Percentiles rank a stretch among this genome's conserved stretches.
phyloP scores from a whole-genome alignment of 1,140 invertebrate species.

The honey bee (Apis mellifera) region Amel_HAv3.1 CM009942.2:6205001-6205500 shows the following conservation, averaged over 20 bases:
- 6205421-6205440: background rate
- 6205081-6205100: too few species aligned
- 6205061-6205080: too few species aligned
- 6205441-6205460: background rate
- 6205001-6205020: too few species aligned
- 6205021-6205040: too few species aligned
- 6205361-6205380: constrained; percentile 28
- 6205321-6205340: constrained; percentile 7
- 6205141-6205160: too few species aligned
- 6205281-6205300: background rate
- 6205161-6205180: too few species aligned
- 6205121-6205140: too few species aligned
- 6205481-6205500: background rate
- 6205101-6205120: too few species aligned
- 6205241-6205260: background rate
- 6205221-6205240: background rate
- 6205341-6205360: constrained; percentile 6
- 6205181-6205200: too few species aligned
- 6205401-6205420: constrained; percentile 19
- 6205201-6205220: background rate
- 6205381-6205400: constrained; percentile 9
- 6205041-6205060: too few species aligned
- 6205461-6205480: background rate
- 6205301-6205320: constrained; percentile 35
- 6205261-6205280: background rate